Evolutionary conservation across 2,888 invertebrate species (phyloP).

Genomic region (Cinara cedri): DNA sequence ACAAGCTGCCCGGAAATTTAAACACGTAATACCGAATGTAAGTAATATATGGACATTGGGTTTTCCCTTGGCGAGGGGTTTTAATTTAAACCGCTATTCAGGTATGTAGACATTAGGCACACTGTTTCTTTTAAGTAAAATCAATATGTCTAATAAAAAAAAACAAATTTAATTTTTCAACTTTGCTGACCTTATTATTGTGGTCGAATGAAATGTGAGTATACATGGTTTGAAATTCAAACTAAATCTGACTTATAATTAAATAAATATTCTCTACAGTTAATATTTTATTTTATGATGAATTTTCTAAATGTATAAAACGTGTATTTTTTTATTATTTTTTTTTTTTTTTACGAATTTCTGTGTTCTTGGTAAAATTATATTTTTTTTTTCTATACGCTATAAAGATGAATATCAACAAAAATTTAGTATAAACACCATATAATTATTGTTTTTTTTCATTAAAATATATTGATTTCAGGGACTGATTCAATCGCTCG

Average conservation of each 20-base stretch:
- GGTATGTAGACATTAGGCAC: constrained; percentile 26
- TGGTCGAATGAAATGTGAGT: constrained; percentile 9
- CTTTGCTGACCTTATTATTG: background rate
- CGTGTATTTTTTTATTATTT: too few relatives aligned
- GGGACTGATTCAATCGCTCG: constrained; percentile 64
- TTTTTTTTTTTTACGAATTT: background rate
- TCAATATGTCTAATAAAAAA: background rate
- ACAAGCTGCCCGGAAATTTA: constrained; percentile 47
- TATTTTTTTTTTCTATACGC: too few relatives aligned
- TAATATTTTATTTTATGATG: too few relatives aligned
- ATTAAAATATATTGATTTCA: constrained; percentile 56
- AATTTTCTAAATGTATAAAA: too few relatives aligned
- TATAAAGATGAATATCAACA: too few relatives aligned
- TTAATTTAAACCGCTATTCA: constrained; percentile 45
- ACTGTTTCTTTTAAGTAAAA: background rate
- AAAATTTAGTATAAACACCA: too few relatives aligned
- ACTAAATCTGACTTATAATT: too few relatives aligned
- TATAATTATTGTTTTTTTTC: background rate
- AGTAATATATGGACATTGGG: constrained; percentile 43
- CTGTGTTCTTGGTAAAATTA: too few relatives aligned
- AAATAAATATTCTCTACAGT: background rate
- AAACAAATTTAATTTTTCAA: constrained; percentile 4
- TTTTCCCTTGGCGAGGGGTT: constrained; percentile 25
- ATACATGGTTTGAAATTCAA: too few relatives aligned
- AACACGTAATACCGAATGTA: constrained; percentile 31